These are phyloP conservation scores for Scaptodrosophila lebanonensis DNA, from an alignment of 1,140 invertebrate genomes.

Conservation along the genomic window DNA sequence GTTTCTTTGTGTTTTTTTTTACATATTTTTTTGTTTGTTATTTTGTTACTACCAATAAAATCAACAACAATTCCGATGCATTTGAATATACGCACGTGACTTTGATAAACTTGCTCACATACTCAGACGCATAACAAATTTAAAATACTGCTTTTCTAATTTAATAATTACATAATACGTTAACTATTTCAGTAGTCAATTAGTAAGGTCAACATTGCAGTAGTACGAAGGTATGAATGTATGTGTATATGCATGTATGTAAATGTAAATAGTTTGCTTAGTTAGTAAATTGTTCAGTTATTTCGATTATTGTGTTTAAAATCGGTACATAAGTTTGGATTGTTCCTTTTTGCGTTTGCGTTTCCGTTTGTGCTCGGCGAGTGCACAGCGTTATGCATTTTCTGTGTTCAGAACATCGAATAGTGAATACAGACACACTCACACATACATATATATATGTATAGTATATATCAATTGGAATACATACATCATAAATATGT, in stretches of 20 bases:
- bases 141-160: constrained; percentile 58
- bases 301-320: constrained; percentile 42
- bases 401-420: no score
- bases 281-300: constrained; percentile 28
- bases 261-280: constrained; percentile 29
- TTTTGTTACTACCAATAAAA: constrained; percentile 55
- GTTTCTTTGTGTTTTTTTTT: constrained; percentile 12
- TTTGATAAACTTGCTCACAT: constrained; percentile 51
- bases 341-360: constrained; percentile 40
- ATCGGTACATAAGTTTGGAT: constrained; percentile 48
- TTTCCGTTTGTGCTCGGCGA: constrained; percentile 8
- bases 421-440: no score
- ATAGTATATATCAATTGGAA: neutral
- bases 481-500: constrained; percentile 20
- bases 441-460: constrained; percentile 7
- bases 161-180: constrained; percentile 38
- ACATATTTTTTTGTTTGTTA: constrained; percentile 10
- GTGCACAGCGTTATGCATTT: constrained; percentile 16
- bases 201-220: constrained; percentile 62
- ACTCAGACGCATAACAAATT: constrained; percentile 55
- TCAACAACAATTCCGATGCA: constrained; percentile 67
- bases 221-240: constrained; percentile 19
- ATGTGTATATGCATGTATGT: constrained; percentile 17
- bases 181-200: constrained; percentile 52
- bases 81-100: constrained; percentile 42